Base-by-base conservation (phyloP, 2,888 invertebrate species). In the Diarsia rubi region DNA sequence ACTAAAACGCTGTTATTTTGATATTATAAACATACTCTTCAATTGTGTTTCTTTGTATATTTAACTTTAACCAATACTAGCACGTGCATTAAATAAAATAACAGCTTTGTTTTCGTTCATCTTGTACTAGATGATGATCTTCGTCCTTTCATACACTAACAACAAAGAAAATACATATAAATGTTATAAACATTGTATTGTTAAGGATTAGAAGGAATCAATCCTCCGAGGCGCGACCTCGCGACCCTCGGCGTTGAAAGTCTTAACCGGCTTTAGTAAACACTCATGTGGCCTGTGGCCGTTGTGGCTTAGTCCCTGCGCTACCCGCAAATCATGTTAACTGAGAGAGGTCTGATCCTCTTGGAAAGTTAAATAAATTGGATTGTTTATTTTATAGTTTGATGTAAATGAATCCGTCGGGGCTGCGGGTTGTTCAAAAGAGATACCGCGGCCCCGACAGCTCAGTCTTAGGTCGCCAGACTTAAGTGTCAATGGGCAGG, bases 121-220 rank as follows among this genome's bases (percentile, higher is more conserved):
- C 54, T 54, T 24, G n/a, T 54, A 16, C 27, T 49, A 52, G n/a
- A 27, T 52, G 3, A n/a, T 12, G 5, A 27, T 52, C 21, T 44
- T 12, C 21, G 42, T 21, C 0, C 19, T 54, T 49, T 1, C 31
- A 14, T 6, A 24, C 11, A 44, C 0, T 19, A 19, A 14, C 8
- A 37, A 47, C 19, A 11, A 60, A 21, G n/a, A 19, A 59, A 47
- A 27, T 42, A 21, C 4, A 2, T 16, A 27, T 64, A 0, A 57
- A 54, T 37, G 19, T 42, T 65, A 31, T 31, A 49, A 19, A 69
- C 44, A 27, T 60, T 44, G 47, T 31, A 6, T 57, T 77, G 31
- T 24, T n/a, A 37, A 44, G 44, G 16, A 44, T 77, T 68, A 68
- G 14, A 44, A 68, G 44, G 69, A 75, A 69, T 60, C 59, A 69